These are phyloP conservation scores for Vanessa atalanta DNA, from an alignment of 1,140 invertebrate genomes.

Conservation along the genomic window DNA sequence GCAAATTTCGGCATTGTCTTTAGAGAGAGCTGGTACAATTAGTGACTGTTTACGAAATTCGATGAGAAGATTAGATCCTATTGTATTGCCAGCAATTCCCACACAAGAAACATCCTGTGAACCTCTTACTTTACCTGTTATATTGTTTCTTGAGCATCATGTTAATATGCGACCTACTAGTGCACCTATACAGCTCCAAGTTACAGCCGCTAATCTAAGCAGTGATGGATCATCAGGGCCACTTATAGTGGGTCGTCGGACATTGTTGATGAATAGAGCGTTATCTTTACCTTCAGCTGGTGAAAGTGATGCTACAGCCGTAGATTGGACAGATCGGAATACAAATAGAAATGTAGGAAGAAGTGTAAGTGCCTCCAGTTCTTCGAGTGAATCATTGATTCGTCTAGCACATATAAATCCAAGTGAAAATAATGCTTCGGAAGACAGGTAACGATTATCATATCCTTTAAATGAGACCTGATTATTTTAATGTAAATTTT, in stretches of 20 bases:
- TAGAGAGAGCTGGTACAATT: constrained; percentile 59
- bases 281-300: constrained; percentile 69
- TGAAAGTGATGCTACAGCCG: constrained; percentile 63
- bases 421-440: constrained; percentile 52
- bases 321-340: constrained; percentile 66
- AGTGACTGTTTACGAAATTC: constrained; percentile 70
- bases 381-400: constrained; percentile 64
- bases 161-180: constrained; percentile 73
- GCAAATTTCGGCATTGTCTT: constrained; percentile 46
- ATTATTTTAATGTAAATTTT: neutral
- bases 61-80: constrained; percentile 73
- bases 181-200: constrained; percentile 76
- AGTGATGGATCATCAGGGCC: constrained; percentile 68
- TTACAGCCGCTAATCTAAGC: constrained; percentile 72
- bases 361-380: constrained; percentile 67
- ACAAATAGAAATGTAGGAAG: constrained; percentile 61
- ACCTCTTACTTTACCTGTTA: constrained; percentile 70
- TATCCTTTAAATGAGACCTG: neutral
- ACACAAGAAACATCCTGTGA: constrained; percentile 57
- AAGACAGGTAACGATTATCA: constrained; percentile 59
- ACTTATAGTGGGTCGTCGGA: constrained; percentile 68
- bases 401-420: constrained; percentile 50
- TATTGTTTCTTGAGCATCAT: constrained; percentile 74
- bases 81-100: constrained; percentile 65
- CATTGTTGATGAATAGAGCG: constrained; percentile 71